Conservation (phyloP, 1,140 invertebrate species). For the Penaeus japonicus region DNA sequence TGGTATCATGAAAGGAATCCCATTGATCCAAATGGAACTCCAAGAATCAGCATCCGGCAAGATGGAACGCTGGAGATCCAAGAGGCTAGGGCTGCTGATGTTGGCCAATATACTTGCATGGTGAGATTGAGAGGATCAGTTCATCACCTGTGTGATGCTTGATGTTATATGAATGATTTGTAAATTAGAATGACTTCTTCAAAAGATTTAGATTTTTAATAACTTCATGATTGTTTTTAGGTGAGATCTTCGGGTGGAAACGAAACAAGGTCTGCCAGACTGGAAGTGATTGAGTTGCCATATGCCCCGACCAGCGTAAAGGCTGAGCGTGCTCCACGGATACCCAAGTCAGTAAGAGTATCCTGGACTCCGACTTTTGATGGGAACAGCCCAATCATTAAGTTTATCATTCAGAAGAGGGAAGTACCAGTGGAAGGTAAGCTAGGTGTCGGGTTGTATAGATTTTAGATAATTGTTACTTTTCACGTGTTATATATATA, state of each 20-base stretch:
- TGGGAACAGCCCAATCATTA: constrained; percentile 93
- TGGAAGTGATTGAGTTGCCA: constrained; percentile 93
- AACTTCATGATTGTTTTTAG: constrained; percentile 62
- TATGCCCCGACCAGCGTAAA: constrained; percentile 87
- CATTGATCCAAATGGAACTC: constrained; percentile 42
- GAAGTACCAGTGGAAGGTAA: constrained; percentile 71
- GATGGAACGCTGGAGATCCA: constrained; percentile 66
- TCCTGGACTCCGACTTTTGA: constrained; percentile 95
- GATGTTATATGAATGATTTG: background rate
- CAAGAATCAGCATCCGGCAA: constrained; percentile 61
- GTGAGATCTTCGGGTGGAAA: constrained; percentile 89
- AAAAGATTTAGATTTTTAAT: background rate
- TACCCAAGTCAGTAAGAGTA: constrained; percentile 77
- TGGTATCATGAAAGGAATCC: constrained; percentile 84
- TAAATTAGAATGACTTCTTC: background rate
- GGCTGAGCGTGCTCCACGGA: constrained; percentile 70
- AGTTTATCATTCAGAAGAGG: constrained; percentile 91
- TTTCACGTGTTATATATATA: background rate
- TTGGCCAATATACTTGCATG: constrained; percentile 66
- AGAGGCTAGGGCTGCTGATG: constrained; percentile 67
- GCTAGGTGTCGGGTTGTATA: too few species aligned
- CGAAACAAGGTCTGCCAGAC: constrained; percentile 82
- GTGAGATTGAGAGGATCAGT: constrained; percentile 60
- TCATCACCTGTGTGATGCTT: constrained; percentile 57
- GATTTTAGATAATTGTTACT: too few species aligned